Conservation (phyloP, 1,140 invertebrate genomes). For the Calliopsis andreniformis region DNA sequence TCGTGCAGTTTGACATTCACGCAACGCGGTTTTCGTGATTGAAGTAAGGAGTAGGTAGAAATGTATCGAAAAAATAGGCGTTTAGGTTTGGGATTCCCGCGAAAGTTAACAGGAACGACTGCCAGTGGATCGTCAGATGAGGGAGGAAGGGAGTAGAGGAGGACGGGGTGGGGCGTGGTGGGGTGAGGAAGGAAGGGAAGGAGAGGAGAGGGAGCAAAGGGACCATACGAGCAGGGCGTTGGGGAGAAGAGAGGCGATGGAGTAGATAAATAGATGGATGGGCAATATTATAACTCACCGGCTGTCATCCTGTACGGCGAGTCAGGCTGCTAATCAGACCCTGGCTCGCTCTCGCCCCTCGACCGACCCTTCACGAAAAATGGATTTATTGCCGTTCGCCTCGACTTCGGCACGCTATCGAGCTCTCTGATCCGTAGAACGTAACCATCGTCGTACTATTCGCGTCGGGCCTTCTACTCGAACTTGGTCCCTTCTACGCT, state of each 20-base stretch:
- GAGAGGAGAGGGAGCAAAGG: constrained; percentile 34
- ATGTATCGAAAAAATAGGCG: no score
- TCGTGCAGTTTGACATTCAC: no score
- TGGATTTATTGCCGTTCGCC: constrained; percentile 82
- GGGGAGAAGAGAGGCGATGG: constrained; percentile 67
- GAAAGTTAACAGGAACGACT: no score
- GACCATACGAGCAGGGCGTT: constrained; percentile 46
- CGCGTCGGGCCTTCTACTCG: constrained; percentile 60
- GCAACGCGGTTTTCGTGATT: no score
- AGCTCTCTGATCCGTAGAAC: constrained; percentile 81
- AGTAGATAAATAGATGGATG: constrained; percentile 81
- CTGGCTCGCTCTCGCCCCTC: constrained; percentile 74
- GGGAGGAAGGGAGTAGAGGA: no score
- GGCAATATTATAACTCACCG: constrained; percentile 81
- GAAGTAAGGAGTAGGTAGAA: no score
- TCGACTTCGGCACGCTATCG: constrained; percentile 82
- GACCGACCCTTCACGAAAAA: constrained; percentile 81
- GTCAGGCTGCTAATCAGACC: constrained; percentile 81
- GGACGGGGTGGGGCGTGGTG: background rate
- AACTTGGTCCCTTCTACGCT: constrained; percentile 36
- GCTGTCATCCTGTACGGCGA: constrained; percentile 81
- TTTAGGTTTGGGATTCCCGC: no score
- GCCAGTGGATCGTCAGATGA: no score
- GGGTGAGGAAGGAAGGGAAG: background rate
- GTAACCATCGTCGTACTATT: constrained; percentile 76